Evolutionary conservation across 2,888 invertebrate genomes (phyloP), one percentile per base, ranked within the genome.

Genomic region (Pinctada fucata): DNA sequence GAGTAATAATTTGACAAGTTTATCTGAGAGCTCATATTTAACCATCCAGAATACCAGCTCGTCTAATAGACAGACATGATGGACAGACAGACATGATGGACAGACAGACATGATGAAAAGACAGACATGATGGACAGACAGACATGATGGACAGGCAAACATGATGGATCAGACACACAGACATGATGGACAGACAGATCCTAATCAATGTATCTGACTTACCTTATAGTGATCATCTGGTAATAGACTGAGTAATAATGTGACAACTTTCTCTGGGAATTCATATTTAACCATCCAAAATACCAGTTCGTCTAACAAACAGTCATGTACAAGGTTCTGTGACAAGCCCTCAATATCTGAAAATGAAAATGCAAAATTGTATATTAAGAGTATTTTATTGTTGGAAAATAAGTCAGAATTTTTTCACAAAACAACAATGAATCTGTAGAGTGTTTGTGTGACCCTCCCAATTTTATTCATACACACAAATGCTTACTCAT

Each of bases 21-120:
- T 97, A 93, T 99, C 98, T 0, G 99, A 99, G 93, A 99, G 99
- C 93, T 99, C 98, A 93, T 96, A 97, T 92, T 97, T 97, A 81
- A 99, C 97, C 47, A 97, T 97, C 99, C 99, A 99, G 94, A 99
- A 99, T 87, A 99, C 97, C 85, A 99, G 95, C 94, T 99, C 99
- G 92, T 99, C 98, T 72, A 93, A 84, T 50, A 92, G 83, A 0
- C 87, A 89, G 47, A 76, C 79, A 80, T 92, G 92, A 31, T 31
- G 31, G 31, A 31, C 31, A 31, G 31, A 31, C 31, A 31, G 31
- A 31, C 31, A 31, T 31, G 31, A 31, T 31, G 31, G 31, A 31
- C 31, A 31, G 31, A 31, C 31, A 31, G 31, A 31, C 31, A 31
- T 31, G 31, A 31, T 31, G 31, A 31, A 31, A 0, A 31, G 31